Evolutionary conservation across 2,113 vertebrate genomes (phyloP).

Genomic region (Peromyscus maniculatus): DNA sequence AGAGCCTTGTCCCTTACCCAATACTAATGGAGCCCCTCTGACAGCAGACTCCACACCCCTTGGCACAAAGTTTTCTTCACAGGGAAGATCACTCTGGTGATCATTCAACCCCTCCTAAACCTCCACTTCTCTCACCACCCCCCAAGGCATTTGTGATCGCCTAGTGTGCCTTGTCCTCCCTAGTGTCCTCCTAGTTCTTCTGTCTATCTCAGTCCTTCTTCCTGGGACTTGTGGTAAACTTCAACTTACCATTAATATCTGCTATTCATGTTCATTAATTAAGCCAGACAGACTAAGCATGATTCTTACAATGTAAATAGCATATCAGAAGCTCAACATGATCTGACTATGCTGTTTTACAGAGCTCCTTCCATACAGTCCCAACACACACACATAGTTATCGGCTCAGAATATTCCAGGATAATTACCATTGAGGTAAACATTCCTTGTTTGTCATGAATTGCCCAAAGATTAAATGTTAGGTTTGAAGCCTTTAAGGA

Average conservation of each 20-base stretch:
- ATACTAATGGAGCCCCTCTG: not conserved
- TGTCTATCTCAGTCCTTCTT: not conserved
- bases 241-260: conserved; percentile 60
- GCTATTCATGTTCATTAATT: conserved; percentile 47
- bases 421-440: conserved; percentile 61
- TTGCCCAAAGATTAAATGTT: conserved; percentile 24
- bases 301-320: conserved; percentile 49
- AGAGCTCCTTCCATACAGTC: conserved; percentile 29
- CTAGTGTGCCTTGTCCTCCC: not conserved
- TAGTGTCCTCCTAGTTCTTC: not conserved
- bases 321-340: conserved; percentile 44
- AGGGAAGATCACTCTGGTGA: conserved; percentile 45
- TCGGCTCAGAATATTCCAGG: conserved; percentile 28
- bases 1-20: not conserved
- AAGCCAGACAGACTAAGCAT: conserved; percentile 59
- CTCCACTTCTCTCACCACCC: not conserved
- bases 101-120: not conserved
- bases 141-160: conserved; percentile 1
- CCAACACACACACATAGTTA: not conserved
- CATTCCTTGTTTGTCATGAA: conserved; percentile 29
- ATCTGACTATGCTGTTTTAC: conserved; percentile 9
- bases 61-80: conserved; percentile 5
- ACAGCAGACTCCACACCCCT: conserved; percentile 14
- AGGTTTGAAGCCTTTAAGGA: conserved; percentile 63
- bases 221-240: conserved; percentile 50